Conservation (phyloP, 2,888 invertebrate species). For the Lasioglossum marginatum region DNA sequence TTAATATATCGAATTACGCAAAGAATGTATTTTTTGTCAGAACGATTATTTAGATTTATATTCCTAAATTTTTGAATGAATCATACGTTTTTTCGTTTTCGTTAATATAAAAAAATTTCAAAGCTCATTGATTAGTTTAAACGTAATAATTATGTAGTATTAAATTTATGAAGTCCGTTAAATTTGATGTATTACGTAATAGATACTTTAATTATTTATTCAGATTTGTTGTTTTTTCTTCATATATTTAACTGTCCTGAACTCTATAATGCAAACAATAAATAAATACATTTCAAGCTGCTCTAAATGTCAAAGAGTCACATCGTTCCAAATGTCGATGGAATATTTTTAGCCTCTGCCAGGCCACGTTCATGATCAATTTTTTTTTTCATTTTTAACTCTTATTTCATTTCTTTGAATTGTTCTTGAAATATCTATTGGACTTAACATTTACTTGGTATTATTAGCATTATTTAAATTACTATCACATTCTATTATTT, state of each 20-base stretch:
- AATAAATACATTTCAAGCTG: conserved; percentile 43
- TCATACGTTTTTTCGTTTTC: not conserved
- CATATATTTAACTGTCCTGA: conserved; percentile 11
- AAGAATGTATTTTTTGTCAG: conserved; percentile 11
- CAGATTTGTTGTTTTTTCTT: not conserved
- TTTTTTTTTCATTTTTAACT: conserved; percentile 56
- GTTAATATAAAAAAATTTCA: not conserved
- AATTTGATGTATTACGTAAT: conserved; percentile 6
- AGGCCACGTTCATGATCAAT: conserved; percentile 75
- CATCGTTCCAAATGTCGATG: conserved; percentile 75
- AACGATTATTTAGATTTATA: not conserved
- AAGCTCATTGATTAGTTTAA: not conserved
- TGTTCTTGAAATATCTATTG: conserved; percentile 29
- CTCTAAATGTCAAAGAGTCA: conserved; percentile 80
- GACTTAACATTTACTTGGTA: not conserved
- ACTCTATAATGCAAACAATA: conserved; percentile 25
- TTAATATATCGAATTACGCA: conserved; percentile 12
- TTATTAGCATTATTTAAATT: conserved; percentile 19
- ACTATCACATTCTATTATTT: not conserved
- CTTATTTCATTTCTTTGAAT: conserved; percentile 9
- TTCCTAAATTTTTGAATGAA: not conserved
- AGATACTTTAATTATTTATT: not conserved
- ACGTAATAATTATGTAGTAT: conserved; percentile 11
- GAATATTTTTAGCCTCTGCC: conserved; percentile 78
- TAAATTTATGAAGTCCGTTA: not conserved